Evolutionary conservation across 2,113 vertebrate genomes (phyloP), one percentile per base, ranked within the genome.

Genomic region (Pterophyllum scalare): DNA sequence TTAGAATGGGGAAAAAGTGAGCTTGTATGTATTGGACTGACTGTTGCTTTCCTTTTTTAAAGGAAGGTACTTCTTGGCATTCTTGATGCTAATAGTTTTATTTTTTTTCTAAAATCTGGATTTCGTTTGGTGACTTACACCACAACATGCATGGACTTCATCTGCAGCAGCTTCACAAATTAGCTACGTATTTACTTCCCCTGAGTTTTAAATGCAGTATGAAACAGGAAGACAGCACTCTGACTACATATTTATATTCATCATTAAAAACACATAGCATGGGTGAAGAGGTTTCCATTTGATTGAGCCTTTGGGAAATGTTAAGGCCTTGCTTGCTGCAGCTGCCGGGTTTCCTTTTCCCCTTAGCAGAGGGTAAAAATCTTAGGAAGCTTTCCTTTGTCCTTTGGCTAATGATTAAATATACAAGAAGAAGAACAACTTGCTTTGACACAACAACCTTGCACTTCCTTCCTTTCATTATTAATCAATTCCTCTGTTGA

Each of bases 81-180:
- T 33, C 35, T 19, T 19, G 3, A 26, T 38, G 75, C 26, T 65
- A 79, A 70, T 40, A 31, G 26, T 67, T 28, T 17, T 80, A 7
- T 28, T 77, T 28, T 22, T 59, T 9, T 72, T 59, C 19, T 57
- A 33, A 43, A 92, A 84, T 88, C 90, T 92, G 89, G 83, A 84
- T 89, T 92, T 87, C 9, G 90, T 94, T 91, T 82, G 11, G 43
- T 40, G 38, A 79, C 49, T 56, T 87, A 60, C 24, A 64, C 57
- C 46, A 22, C 2, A 15, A 81, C 20, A 88, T 79, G 59, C 65
- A 59, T 33, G 52, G 87, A 87, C 11, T 56, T n/a, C 19, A 80
- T 87, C 83, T 87, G 40, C 58, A 38, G 24, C 62, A 84, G 65
- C 26, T 14, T 57, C 56, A 33, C 46, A 83, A 82, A 64, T 80